Evolutionary conservation across 2,113 vertebrate genomes (phyloP), one percentile per base, ranked within the genome.

Genomic region (Albula goreensis): DNA sequence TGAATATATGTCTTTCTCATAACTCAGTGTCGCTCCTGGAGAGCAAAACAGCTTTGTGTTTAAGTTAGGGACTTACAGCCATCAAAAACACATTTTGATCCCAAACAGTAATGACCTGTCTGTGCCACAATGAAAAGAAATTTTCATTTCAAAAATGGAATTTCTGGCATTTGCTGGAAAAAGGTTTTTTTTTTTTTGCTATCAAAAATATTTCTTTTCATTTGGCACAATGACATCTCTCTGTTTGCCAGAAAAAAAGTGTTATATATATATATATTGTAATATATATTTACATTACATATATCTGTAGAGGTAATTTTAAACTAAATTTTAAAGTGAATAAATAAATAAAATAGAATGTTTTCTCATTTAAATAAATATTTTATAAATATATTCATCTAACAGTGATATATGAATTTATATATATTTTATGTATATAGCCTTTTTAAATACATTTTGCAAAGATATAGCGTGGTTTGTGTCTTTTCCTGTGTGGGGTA

Each of bases 151-250:
- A 8, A 56, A 85, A 79, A 79, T 19, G 12, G 66, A 77, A 81
- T 41, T 66, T 70, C 52, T 85, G 50, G 41, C 63, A 7, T 22
- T 31, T 53, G 15, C 19, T 13, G 66, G 51, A 53, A 84, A 57
- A 78, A 41, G 15, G 48, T 41, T n/a, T 41, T 41, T 41, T 41
- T 41, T 41, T 41, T 41, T 41, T 50, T 5, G 10, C 22, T 83
- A 88, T 84, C 74, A 86, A 87, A 83, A 63, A 49, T 87, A 78
- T 85, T 85, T 90, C 63, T 80, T 53, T 85, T 48, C 81, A 83
- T 89, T 88, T 91, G 90, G 91, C 91, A 92, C 90, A 82, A 83
- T 86, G 88, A 85, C 48, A 81, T 86, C 49, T 82, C 84, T 84
- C 70, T 83, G 85, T 90, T 91, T 91, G 89, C 89, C 89, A 89